These are phyloP conservation scores for Xyrichtys novacula DNA, from an alignment of 2,797 vertebrate species.

Conservation along the genomic window DNA sequence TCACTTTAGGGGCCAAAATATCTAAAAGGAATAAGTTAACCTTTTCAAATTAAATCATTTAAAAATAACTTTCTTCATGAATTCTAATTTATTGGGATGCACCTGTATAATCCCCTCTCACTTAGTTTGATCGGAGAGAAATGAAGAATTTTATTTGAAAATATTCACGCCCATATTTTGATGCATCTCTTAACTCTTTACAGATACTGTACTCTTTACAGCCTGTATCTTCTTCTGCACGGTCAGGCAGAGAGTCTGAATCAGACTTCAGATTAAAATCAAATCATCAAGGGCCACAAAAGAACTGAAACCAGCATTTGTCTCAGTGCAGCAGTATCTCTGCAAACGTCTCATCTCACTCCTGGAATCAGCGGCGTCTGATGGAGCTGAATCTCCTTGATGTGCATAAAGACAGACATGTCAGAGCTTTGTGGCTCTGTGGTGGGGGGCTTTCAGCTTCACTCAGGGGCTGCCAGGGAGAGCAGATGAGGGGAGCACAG, in stretches of 20 bases:
- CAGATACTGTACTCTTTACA: too few species aligned
- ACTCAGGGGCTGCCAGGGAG: constrained; percentile 66
- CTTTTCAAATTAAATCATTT: too few species aligned
- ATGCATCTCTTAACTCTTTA: too few species aligned
- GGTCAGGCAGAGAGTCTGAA: constrained; percentile 18
- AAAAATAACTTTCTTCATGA: too few species aligned
- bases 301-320: constrained; percentile 36
- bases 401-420: constrained; percentile 58
- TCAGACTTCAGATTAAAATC: constrained; percentile 68
- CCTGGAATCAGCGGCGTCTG: constrained; percentile 16
- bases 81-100: too few species aligned
- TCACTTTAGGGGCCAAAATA: too few species aligned
- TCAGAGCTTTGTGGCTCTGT: constrained; percentile 70
- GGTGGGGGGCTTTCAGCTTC: constrained; percentile 71
- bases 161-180: too few species aligned
- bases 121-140: too few species aligned
- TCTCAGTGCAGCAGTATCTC: constrained; percentile 31
- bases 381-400: constrained; percentile 49
- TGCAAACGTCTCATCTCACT: constrained; percentile 43
- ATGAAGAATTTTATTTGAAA: too few species aligned
- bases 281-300: constrained; percentile 33
- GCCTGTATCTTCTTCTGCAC: not conserved
- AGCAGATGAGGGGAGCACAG: constrained; percentile 53
- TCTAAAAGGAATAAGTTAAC: too few species aligned
- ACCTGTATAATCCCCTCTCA: too few species aligned